A percentile compares a stretch with the other conserved stretches of the same genome.
Evolutionary conservation across 2,888 invertebrate genomes (phyloP).

Genomic region (Platycheirus rosarum): DNA sequence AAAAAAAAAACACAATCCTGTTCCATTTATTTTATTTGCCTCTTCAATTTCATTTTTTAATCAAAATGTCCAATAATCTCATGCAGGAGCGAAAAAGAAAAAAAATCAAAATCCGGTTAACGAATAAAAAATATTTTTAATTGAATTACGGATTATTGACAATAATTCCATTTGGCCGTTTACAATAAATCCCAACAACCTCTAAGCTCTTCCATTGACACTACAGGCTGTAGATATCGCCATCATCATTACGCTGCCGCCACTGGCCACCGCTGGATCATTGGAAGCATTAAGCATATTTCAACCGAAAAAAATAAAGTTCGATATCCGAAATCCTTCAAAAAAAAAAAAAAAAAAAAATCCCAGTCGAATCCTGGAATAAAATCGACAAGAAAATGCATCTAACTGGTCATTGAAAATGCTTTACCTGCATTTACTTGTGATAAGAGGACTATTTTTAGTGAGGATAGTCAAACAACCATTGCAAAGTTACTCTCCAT

Average conservation of each 20-base stretch:
- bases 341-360: conserved; percentile 9
- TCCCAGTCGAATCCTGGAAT: not conserved
- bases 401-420: conserved; percentile 48
- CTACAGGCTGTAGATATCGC: not conserved
- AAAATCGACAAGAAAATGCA: conserved; percentile 34
- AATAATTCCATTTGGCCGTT: conserved; percentile 55
- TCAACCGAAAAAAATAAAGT: conserved; percentile 24
- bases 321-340: conserved; percentile 27
- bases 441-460: conserved; percentile 63
- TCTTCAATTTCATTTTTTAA: conserved; percentile 23
- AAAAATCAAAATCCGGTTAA: conserved; percentile 35
- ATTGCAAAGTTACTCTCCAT: conserved; percentile 57
- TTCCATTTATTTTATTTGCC: conserved; percentile 12
- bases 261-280: conserved; percentile 9
- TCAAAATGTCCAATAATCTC: conserved; percentile 35
- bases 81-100: not conserved
- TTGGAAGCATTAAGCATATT: conserved; percentile 49
- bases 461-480: conserved; percentile 52
- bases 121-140: conserved; percentile 27
- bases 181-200: conserved; percentile 56
- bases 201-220: conserved; percentile 37
- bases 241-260: conserved; percentile 1
- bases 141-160: conserved; percentile 55
- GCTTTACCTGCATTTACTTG: conserved; percentile 65
- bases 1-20: conserved; percentile 12